phyloP scores from a whole-genome alignment of 2,888 invertebrate genomes.

The Carcina quercana region DNA sequence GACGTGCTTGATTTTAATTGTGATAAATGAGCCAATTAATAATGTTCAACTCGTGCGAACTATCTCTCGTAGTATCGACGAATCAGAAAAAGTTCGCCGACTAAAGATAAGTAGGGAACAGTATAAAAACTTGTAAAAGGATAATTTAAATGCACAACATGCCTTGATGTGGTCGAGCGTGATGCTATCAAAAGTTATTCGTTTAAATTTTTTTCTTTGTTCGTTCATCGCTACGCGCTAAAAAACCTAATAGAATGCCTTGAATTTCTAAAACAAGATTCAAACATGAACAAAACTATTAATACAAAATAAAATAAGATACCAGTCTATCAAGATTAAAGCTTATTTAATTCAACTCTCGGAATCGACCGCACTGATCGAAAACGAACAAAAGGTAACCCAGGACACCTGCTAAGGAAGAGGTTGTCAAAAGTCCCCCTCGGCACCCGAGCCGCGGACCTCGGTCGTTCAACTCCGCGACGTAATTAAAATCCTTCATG shows the following conservation, averaged over 20 bases:
- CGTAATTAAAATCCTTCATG: slow-evolving; percentile 74
- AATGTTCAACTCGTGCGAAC: slow-evolving; percentile 5
- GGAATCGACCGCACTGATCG: slow-evolving; percentile 2
- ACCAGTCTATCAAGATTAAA: no score
- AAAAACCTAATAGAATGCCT: no score
- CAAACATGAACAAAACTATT: no score
- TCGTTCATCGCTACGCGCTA: no score
- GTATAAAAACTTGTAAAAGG: slow-evolving; percentile 1
- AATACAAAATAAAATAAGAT: no score
- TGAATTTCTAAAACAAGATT: no score
- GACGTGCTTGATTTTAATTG: slow-evolving; percentile 9
- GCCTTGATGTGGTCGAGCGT: background rate
- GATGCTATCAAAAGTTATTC: slow-evolving; percentile 1
- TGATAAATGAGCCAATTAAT: slow-evolving; percentile 12
- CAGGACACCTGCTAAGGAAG: slow-evolving; percentile 39
- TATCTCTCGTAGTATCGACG: slow-evolving; percentile 2
- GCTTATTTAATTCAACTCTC: background rate
- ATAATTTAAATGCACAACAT: background rate
- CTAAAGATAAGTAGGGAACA: background rate
- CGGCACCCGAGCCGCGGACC: slow-evolving; percentile 36
- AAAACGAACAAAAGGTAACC: slow-evolving; percentile 25
- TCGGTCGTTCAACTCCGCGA: slow-evolving; percentile 54
- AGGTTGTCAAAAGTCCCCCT: slow-evolving; percentile 44
- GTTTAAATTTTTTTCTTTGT: no score
- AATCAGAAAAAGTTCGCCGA: background rate